Evolutionary conservation across 2,113 vertebrate genomes (phyloP).

Genomic region (Labrus mixtus): DNA sequence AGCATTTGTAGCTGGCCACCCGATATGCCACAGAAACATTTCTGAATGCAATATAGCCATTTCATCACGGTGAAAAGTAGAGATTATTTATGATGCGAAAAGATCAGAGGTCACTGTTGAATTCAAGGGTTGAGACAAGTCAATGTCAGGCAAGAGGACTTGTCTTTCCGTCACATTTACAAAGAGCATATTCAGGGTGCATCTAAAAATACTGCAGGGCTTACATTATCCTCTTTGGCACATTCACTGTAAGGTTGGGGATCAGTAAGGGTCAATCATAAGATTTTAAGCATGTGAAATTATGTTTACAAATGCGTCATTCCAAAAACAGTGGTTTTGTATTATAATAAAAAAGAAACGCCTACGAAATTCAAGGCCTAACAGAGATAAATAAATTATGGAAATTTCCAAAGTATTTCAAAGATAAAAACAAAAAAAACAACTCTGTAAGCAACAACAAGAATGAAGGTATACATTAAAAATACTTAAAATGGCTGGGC

Average conservation of each 20-base stretch:
- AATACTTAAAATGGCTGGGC: too few species aligned
- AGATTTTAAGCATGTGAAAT: background rate
- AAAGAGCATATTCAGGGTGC: background rate
- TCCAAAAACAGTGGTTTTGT: too few species aligned
- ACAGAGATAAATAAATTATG: too few species aligned
- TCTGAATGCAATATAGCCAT: background rate
- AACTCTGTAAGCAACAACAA: too few species aligned
- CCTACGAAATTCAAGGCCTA: too few species aligned
- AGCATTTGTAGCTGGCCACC: constrained; percentile 30
- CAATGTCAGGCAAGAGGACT: background rate
- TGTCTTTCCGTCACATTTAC: background rate
- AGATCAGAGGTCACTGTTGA: background rate
- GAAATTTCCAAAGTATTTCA: background rate
- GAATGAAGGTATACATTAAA: too few species aligned
- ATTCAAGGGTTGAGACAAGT: background rate
- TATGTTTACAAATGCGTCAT: too few species aligned
- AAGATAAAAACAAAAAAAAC: too few species aligned
- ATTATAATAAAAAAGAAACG: too few species aligned
- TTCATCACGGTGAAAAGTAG: background rate
- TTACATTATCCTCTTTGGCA: constrained; percentile 5
- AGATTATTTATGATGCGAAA: background rate
- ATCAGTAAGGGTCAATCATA: background rate
- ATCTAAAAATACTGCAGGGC: constrained; percentile 39
- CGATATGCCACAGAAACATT: background rate
- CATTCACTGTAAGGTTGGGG: background rate